These are phyloP conservation scores for Chromoteleia sp. DNA, from an alignment of 2,888 invertebrate species.

Conservation along the genomic window DNA sequence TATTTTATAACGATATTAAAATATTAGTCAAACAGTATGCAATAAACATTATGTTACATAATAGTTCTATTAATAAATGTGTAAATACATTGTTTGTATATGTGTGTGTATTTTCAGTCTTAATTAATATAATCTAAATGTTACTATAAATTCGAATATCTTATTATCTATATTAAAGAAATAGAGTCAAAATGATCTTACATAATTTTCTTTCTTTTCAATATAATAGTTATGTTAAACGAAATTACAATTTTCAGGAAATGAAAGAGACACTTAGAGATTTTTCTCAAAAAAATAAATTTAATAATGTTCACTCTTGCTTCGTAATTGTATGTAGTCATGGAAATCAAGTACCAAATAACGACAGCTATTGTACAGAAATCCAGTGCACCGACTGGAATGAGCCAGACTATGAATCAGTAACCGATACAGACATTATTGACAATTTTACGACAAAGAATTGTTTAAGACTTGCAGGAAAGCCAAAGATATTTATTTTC, in stretches of 20 bases:
- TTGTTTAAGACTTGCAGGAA: conserved; percentile 85
- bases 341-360: conserved; percentile 73
- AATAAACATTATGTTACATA: too few species aligned
- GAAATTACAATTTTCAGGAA: conserved; percentile 75
- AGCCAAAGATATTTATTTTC: conserved; percentile 87
- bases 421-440: conserved; percentile 77
- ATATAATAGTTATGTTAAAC: conserved; percentile 16
- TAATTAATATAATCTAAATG: too few species aligned
- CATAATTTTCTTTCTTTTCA: too few species aligned
- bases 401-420: conserved; percentile 58
- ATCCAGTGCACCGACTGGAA: conserved; percentile 76
- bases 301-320: conserved; percentile 78
- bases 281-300: conserved; percentile 75
- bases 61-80: too few species aligned
- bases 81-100: too few species aligned
- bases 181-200: too few species aligned
- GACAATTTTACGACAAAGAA: conserved; percentile 84
- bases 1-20: neutral
- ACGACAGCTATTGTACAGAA: conserved; percentile 72
- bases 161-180: too few species aligned
- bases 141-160: too few species aligned
- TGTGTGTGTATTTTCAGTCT: too few species aligned
- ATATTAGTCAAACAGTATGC: neutral
- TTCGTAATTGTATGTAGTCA: conserved; percentile 82
- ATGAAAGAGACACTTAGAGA: conserved; percentile 73